These are phyloP conservation scores for Mareca strepera DNA, from an alignment of 2,797 vertebrate species.

Conservation along the genomic window DNA sequence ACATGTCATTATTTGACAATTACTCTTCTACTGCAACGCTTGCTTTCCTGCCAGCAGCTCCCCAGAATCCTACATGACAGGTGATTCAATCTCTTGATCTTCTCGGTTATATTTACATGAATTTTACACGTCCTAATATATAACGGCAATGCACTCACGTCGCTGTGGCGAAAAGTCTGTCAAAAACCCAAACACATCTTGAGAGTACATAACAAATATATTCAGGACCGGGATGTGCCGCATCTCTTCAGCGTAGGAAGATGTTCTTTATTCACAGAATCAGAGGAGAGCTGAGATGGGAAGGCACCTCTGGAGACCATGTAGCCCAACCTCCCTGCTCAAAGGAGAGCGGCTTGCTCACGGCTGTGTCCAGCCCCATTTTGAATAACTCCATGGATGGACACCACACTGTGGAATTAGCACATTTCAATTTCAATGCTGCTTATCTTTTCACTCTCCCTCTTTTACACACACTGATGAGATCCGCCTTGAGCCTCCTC, in stretches of 20 bases:
- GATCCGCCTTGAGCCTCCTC: background rate
- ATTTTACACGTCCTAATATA: conserved; percentile 36
- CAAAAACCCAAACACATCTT: background rate
- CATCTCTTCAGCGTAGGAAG: accelerated
- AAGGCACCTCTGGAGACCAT: background rate
- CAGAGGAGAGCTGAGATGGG: background rate
- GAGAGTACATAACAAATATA: background rate
- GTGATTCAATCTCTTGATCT: conserved; percentile 42
- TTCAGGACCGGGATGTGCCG: background rate
- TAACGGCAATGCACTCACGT: background rate
- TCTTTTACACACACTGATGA: background rate
- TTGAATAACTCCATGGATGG: background rate
- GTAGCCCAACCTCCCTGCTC: background rate
- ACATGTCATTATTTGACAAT: conserved; percentile 35
- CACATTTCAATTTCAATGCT: background rate
- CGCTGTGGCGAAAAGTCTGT: background rate
- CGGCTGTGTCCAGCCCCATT: background rate
- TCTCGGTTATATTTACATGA: conserved; percentile 33
- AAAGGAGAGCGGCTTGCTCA: background rate
- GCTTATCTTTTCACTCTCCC: background rate
- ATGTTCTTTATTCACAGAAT: background rate
- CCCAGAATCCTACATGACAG: conserved; percentile 30
- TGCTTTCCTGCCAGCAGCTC: conserved; percentile 41
- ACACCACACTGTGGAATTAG: background rate
- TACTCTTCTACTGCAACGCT: conserved; percentile 30